Base-by-base conservation (phyloP, 2,888 invertebrate species). In the Argyra leucocephala region DNA sequence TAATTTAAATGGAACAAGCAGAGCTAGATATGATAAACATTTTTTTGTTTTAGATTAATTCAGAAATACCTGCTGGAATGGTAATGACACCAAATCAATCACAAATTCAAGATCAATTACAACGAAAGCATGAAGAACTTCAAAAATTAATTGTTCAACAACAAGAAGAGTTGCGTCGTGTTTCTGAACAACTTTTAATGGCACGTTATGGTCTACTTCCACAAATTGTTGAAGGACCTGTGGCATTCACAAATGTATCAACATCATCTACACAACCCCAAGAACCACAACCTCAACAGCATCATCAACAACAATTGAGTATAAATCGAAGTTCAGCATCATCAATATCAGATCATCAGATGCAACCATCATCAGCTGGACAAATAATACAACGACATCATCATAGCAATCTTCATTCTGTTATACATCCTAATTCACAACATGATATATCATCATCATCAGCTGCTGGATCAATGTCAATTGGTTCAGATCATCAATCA, bases 161-260 rank as follows among this genome's bases (percentile, higher is more conserved):
- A 74, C 93, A 93, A 75, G 92, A 93, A 73, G 93, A 94, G 76
- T 78, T 94, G 69, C 83, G 90, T 60, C 84, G 88, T 70, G 90
- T 94, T 1, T 92, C 92, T n/a, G 92, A 93, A 74, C 93, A 93
- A 74, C 81, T 94, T 64, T 77, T 92, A 62, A 86, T 93, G 77
- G 90, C 92, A 0, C 84, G 90, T 73, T 88, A 91, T 70, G 91
- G 91, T 7, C 83, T 92, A 15, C 72, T 85, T 48, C 83, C 81
- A 63, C 73, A 59, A 59, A 12, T 61, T 4, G 66, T 69, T 21
- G 69, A 66, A 59, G 72, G 78, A 69, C 74, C 76, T 0, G 71
- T 75, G 66, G 72, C 72, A 15, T 75, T 74, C 58, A 69, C 71
- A 60, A 72, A 64, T 63, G 69, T 22, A 22, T 26, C 72, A 62